Conservation (phyloP, 1,140 invertebrate genomes). For the Colletes latitarsis region DNA sequence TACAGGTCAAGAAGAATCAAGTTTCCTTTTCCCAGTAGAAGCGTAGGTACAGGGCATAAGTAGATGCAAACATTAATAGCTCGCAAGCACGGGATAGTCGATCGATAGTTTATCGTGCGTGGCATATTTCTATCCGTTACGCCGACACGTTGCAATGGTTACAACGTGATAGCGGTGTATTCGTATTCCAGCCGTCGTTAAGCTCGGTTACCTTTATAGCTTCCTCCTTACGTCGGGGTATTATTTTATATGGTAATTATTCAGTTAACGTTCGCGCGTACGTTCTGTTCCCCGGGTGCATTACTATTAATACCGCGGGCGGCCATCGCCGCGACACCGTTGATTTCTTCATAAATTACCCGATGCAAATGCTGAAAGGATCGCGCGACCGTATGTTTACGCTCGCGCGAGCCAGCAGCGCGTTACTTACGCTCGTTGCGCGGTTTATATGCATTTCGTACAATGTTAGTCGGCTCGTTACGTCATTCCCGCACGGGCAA, state of each 20-base stretch:
- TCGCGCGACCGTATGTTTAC: conserved; percentile 5
- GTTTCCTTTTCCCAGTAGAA: not conserved
- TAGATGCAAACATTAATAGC: conserved; percentile 2
- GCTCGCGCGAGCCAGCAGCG: not conserved
- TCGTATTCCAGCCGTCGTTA: conserved; percentile 35
- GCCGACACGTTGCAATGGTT: not conserved
- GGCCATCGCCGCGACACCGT: not conserved
- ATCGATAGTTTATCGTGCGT: conserved; percentile 34
- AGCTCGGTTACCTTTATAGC: conserved; percentile 51
- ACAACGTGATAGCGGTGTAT: conserved; percentile 1
- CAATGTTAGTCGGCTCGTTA: conserved; percentile 24
- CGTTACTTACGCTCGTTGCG: conserved; percentile 26
- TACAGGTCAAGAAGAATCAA: not conserved
- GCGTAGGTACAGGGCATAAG: not conserved
- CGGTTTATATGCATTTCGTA: conserved; percentile 25
- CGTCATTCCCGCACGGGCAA: not conserved
- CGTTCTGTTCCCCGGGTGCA: not conserved
- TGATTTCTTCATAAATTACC: conserved; percentile 42
- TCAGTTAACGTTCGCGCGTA: conserved; percentile 41
- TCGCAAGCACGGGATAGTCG: not conserved
- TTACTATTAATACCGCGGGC: conserved; percentile 14
- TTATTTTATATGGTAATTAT: conserved; percentile 64
- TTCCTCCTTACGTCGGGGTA: conserved; percentile 47
- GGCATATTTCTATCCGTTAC: conserved; percentile 14
- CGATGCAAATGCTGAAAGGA: conserved; percentile 11